phyloP scores from a whole-genome alignment of 1,140 invertebrate genomes.

The Aporrectodea caliginosa region DNA sequence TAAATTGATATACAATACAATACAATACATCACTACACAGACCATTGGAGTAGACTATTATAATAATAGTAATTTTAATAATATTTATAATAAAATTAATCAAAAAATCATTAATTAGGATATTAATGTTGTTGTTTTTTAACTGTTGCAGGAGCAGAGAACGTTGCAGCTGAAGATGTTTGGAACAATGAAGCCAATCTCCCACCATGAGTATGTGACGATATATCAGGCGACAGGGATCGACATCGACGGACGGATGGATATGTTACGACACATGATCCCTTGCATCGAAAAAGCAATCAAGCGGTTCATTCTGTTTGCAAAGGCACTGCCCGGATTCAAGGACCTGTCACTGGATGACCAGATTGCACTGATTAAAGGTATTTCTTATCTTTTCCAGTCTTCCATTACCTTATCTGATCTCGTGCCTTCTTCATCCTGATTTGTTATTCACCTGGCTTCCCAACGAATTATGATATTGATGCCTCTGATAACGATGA shows the following conservation, averaged over 20 bases:
- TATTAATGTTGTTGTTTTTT: too few relatives aligned
- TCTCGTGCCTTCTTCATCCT: not conserved
- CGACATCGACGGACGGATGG: constrained; percentile 43
- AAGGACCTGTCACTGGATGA: constrained; percentile 42
- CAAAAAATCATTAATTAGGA: not conserved
- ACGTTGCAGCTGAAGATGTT: constrained; percentile 39
- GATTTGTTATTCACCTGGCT: not conserved
- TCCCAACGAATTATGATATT: not conserved
- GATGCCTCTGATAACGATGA: too few relatives aligned
- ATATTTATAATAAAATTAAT: not conserved
- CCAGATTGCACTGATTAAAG: constrained; percentile 47
- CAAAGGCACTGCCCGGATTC: constrained; percentile 46
- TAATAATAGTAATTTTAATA: too few relatives aligned
- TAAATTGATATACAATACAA: too few relatives aligned
- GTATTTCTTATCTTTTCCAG: constrained; percentile 33
- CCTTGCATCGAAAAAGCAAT: constrained; percentile 44
- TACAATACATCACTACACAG: too few relatives aligned
- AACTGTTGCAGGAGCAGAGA: constrained; percentile 28
- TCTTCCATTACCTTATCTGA: not conserved
- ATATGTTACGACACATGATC: constrained; percentile 38
- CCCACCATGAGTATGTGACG: constrained; percentile 42
- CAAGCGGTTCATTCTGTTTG: constrained; percentile 43
- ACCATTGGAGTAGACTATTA: too few relatives aligned
- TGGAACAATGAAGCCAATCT: constrained; percentile 39
- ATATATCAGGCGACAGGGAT: constrained; percentile 46